Base-by-base conservation (phyloP, 2,797 vertebrate genomes). In the Tapirus indicus region DNA sequence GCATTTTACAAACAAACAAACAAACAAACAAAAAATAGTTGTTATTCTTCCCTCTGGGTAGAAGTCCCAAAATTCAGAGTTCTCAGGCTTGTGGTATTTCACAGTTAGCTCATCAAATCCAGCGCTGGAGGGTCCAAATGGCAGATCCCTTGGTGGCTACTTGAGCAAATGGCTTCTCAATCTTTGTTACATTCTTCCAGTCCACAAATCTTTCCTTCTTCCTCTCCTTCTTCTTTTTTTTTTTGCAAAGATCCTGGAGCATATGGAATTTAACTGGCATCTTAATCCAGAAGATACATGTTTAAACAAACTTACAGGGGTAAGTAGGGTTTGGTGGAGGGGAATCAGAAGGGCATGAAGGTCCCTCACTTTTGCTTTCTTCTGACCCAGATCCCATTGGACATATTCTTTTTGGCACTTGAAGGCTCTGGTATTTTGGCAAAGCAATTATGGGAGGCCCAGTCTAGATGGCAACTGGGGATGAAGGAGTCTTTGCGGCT, bases 41-140 rank as follows among this genome's bases (percentile, higher is more conserved):
- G 98, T 99, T 99, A 98, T 97, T 98, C 98, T 97, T 97, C 96
- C n/a, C 3, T 98, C 96, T 97, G 97, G 97, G 96, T 98, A 94
- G 89, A 98, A 98, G 98, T 98, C 98, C 97, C 97, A 60, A 98
- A 98, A 98, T 90, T 97, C 87, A 16, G 68, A 98, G 97, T 98
- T 97, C 93, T 98, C 16, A 66, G 98, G 97, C 96, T 98, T 92
- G 49, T 88, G 74, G 74, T 96, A 98, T 98, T 99, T 99, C 99
- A 99, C 98, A 99, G 99, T 98, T 98, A 98, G 97, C 97, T 98
- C 97, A 97, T 98, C 52, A 77, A 96, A 91, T 84, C 52, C 89
- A 95, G 83, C 94, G 0, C 17, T 96, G 68, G 91, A 8, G 89
- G 96, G 96, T 98, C 97, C 97, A 96, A 92, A 94, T 69, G 72